Evolutionary conservation across 2,797 vertebrate species (phyloP), one percentile per base, ranked within the genome.

Genomic region (Danio jaintianensis): DNA sequence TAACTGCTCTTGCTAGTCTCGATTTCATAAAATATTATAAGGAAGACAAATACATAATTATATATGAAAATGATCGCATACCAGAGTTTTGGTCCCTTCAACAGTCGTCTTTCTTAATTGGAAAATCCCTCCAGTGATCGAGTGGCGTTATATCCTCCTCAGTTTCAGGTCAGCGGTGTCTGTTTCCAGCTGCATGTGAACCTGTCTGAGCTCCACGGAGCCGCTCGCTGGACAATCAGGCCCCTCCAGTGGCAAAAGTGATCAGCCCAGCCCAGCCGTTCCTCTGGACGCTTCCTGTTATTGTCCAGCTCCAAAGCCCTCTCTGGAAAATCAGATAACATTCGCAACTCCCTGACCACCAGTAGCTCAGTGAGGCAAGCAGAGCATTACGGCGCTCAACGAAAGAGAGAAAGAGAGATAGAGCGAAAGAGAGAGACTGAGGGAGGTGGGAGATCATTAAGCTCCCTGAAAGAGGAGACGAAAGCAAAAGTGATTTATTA

Each of bases 251-350:
- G 62, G 78, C 56, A 10, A 59, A 61, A 79, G 73, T 75, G 70
- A 79, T 85, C 77, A 80, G 84, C 82, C 80, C 71, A 59, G 62
- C 79, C 75, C 83, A 67, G 77, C 80, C 76, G 29, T 79, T 86
- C 89, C 89, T 76, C 74, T 73, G 56, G 66, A 59, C 61, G 86
- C 87, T 94, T 94, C 92, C 93, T 93, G 92, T 92, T 92, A 92
- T 93, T 94, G 89, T 91, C 77, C 79, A 77, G 68, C 58, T 69
- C 56, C 58, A 64, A 71, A 82, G 20, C 53, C 61, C 59, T 78
- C 82, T 76, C 81, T 61, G 79, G 79, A 87, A 87, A 84, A 80
- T 80, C 75, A 86, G 85, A 86, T 85, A 86, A 85, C 76, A 72
- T 52, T 55, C 16, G 13, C 38, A 18, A 75, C 64, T 58, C n/a